Evolutionary conservation across 2,113 vertebrate genomes (phyloP), one percentile per base, ranked within the genome.

Genomic region (Martes martes): DNA sequence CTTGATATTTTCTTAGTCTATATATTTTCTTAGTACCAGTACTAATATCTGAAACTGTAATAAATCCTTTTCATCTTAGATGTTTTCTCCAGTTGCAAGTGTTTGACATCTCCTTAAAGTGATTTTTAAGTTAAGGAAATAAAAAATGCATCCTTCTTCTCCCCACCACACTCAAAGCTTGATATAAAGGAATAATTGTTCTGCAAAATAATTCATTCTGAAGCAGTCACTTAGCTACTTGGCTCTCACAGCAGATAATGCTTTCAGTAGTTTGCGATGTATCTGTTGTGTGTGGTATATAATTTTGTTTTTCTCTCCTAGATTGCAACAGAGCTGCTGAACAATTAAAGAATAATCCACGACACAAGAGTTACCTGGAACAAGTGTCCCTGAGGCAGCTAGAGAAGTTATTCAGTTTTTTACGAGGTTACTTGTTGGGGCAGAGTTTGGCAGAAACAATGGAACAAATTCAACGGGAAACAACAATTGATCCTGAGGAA

Each of bases 321-420:
- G 99, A 99, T 95, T 99, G 99, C 67, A 94, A 95, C 93, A 97
- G 97, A 94, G 99, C 99, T 67, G 99, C 99, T 3, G 99, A 99
- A 97, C 98, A 99, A 73, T 96, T 99, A 97, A 99, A 99, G 98
- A 99, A 99, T 96, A 99, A 99, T 87, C 98, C 99, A 24, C 98
- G 99, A 80, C 99, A 99, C 98, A 98, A 98, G 93, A 97, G 94
- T 33, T 99, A 99, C 98, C 98, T 99, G 83, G 98, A 99, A 79
- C 95, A 95, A 2, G 99, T 99, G 45, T 98, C 99, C 0, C 97
- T 99, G 97, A 97, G 6, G 28, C 99, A 99, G 98, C 97, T 99
- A 28, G 98, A 99, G 98, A 99, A 99, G 96, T 98, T 99, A 61
- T 99, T 99, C 94, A 31, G 95, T 10, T 97, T 99, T 96, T 98